Evolutionary conservation across 2,113 vertebrate genomes (phyloP).

Genomic region (Pedetes capensis): DNA sequence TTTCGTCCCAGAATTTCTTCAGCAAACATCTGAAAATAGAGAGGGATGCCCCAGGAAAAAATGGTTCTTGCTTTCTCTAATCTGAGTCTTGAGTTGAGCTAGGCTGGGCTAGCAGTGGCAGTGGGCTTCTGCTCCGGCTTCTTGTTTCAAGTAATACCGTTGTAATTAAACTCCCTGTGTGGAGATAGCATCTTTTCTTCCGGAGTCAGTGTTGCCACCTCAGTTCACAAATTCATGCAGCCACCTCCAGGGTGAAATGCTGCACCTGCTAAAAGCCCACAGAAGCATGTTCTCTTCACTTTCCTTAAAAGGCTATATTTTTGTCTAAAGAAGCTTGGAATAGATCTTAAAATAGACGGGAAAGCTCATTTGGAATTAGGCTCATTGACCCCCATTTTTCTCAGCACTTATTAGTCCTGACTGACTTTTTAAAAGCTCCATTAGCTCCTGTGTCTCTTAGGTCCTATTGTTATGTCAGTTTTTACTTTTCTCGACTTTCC

Average conservation of each 20-base stretch:
- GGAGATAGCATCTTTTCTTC: slow-evolving; percentile 58
- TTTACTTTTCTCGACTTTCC: slow-evolving; percentile 16
- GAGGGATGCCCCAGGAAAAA: not conserved
- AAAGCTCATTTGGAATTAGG: slow-evolving; percentile 27
- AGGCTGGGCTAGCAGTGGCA: not conserved
- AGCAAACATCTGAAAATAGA: not conserved
- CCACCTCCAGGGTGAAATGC: slow-evolving; percentile 40
- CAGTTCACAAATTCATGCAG: slow-evolving; percentile 44
- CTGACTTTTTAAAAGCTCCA: not conserved
- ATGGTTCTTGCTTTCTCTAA: slow-evolving; percentile 11
- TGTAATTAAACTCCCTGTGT: slow-evolving; percentile 21
- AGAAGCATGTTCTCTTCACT: slow-evolving; percentile 42
- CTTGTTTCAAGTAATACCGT: slow-evolving; percentile 14
- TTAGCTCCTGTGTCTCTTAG: not conserved
- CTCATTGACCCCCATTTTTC: slow-evolving; percentile 34
- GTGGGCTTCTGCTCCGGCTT: not conserved
- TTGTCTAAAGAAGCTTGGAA: slow-evolving; percentile 30
- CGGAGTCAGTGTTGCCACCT: slow-evolving; percentile 13
- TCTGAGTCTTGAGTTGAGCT: slow-evolving; percentile 7
- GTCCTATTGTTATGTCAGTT: not conserved
- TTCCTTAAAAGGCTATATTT: slow-evolving; percentile 68
- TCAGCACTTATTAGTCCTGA: not conserved
- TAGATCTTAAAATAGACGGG: slow-evolving; percentile 56
- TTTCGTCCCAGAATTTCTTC: not conserved
- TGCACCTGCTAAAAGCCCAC: slow-evolving; percentile 49